Conservation (phyloP, 2,113 vertebrate genomes). For the Agelaius tricolor region DNA sequence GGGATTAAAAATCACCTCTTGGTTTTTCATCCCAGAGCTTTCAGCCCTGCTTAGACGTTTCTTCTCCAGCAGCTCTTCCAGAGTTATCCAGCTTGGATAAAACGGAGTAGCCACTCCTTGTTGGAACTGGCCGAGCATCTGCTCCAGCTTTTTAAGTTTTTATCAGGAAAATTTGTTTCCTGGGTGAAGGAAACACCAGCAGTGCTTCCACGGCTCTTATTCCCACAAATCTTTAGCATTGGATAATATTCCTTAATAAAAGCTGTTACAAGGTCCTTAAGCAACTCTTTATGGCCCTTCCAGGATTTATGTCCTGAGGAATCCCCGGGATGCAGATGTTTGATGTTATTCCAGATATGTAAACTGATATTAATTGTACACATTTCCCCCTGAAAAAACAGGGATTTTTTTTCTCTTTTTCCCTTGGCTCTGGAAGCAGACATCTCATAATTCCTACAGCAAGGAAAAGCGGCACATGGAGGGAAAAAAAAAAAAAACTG, state of each 20-base stretch:
- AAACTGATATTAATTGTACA: slow-evolving; percentile 58
- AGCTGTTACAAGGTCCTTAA: slow-evolving; percentile 33
- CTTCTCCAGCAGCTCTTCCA: neutral
- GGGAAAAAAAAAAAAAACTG: neutral
- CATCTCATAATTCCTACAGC: slow-evolving; percentile 54
- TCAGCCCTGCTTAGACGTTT: neutral
- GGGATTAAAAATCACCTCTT: neutral
- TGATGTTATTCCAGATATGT: slow-evolving; percentile 47
- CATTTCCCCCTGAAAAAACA: slow-evolving; percentile 31
- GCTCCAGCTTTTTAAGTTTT: neutral
- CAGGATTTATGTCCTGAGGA: slow-evolving; percentile 37
- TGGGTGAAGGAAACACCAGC: neutral
- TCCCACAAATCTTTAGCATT: slow-evolving; percentile 28
- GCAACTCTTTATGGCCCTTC: slow-evolving; percentile 28
- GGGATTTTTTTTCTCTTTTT: neutral
- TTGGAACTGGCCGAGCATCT: neutral
- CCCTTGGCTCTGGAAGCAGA: slow-evolving; percentile 36
- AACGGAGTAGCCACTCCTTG: rapidly evolving
- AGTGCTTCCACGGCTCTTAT: neutral
- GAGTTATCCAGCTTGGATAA: neutral
- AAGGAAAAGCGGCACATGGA: slow-evolving; percentile 37
- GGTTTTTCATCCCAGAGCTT: neutral
- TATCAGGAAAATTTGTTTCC: neutral
- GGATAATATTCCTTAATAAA: slow-evolving; percentile 31
- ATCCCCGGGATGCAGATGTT: slow-evolving; percentile 26